These are phyloP conservation scores for Papilio demoleus DNA, from an alignment of 2,888 invertebrate species.

Conservation along the genomic window DNA sequence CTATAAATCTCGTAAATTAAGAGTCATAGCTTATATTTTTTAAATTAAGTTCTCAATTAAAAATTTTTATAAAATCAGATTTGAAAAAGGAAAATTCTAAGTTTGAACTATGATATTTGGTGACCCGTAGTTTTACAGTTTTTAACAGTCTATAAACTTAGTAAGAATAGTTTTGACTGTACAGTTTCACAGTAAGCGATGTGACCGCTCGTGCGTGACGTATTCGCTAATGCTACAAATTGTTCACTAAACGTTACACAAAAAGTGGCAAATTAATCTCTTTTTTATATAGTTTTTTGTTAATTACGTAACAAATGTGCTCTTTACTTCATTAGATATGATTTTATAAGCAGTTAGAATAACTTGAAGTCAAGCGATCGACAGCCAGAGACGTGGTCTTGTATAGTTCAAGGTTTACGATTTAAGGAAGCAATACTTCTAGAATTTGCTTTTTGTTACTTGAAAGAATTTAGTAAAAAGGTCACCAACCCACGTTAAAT, in stretches of 20 bases:
- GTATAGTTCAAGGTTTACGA: conserved; percentile 6
- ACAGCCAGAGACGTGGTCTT: background rate
- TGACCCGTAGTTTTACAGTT: too few species aligned
- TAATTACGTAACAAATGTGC: conserved; percentile 4
- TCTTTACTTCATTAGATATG: background rate
- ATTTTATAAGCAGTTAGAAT: background rate
- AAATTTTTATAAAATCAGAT: too few species aligned
- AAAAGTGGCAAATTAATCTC: conserved; percentile 17
- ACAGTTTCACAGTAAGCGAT: background rate
- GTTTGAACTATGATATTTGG: too few species aligned
- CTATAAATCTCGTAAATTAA: too few species aligned
- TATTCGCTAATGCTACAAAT: conserved; percentile 7
- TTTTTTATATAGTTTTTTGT: background rate
- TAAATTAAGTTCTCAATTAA: too few species aligned
- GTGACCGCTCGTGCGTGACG: conserved; percentile 18
- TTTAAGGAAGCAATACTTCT: background rate
- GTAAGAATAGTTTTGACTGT: too few species aligned
- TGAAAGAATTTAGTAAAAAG: background rate
- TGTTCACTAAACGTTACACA: conserved; percentile 1
- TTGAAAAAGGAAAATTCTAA: too few species aligned
- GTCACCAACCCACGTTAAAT: too few species aligned
- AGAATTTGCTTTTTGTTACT: too few species aligned
- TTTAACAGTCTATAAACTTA: too few species aligned
- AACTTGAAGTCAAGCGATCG: background rate
- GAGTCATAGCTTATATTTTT: too few species aligned